Conservation (phyloP, 2,797 vertebrate genomes). For the Acrocephalus scirpaceus region DNA sequence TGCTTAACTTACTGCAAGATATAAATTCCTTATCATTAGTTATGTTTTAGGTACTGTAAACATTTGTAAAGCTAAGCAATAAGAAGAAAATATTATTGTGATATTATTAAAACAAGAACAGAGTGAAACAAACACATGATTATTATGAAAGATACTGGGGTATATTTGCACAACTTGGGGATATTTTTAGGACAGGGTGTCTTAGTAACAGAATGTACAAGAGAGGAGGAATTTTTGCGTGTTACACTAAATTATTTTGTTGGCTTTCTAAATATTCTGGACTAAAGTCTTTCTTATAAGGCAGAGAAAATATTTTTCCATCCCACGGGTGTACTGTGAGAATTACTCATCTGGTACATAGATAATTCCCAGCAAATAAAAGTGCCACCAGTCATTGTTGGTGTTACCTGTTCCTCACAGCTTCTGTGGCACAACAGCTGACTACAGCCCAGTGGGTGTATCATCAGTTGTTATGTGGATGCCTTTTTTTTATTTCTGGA, state of each 20-base stretch:
- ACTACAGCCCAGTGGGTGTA: background rate
- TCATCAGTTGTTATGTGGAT: background rate
- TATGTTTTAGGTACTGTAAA: background rate
- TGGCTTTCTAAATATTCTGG: background rate
- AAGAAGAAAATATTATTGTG: background rate
- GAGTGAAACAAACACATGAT: background rate
- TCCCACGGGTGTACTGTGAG: background rate
- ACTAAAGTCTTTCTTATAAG: background rate
- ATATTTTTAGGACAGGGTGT: background rate
- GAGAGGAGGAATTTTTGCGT: background rate
- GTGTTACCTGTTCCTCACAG: background rate
- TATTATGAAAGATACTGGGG: background rate
- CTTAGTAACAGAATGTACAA: background rate
- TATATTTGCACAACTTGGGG: background rate
- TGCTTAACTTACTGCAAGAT: background rate
- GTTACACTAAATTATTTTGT: background rate
- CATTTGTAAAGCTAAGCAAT: background rate
- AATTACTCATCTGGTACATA: background rate
- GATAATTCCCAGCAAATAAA: background rate
- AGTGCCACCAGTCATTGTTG: background rate
- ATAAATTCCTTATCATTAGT: background rate
- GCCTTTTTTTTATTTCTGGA: background rate
- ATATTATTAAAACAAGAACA: conserved; percentile 12
- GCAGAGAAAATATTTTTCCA: background rate
- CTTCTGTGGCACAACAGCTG: background rate